Conservation (phyloP, 2,113 vertebrate species). For the Merops nubicus region DNA sequence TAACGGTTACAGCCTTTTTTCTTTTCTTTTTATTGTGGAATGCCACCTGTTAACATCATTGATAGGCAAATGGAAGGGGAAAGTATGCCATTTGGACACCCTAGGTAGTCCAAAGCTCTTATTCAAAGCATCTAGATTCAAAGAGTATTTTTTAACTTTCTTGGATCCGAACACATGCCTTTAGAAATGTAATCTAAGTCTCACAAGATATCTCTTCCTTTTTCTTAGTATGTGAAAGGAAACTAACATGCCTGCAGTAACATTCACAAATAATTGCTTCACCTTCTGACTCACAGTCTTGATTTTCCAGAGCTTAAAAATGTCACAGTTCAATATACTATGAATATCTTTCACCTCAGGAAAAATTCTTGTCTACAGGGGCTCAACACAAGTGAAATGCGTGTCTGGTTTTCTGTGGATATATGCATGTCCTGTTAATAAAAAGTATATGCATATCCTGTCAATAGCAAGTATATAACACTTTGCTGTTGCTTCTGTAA, state of each 20-base stretch:
- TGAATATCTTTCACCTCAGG: slow-evolving; percentile 4
- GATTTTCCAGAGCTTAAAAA: slow-evolving; percentile 41
- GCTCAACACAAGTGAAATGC: background rate
- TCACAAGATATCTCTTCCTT: background rate
- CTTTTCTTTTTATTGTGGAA: background rate
- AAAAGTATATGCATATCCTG: too few relatives aligned
- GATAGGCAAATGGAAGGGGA: background rate
- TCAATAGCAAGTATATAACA: background rate
- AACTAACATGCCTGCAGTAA: slow-evolving; percentile 21
- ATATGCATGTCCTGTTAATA: background rate
- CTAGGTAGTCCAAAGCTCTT: background rate
- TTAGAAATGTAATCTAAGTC: slow-evolving; percentile 7
- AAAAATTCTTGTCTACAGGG: background rate
- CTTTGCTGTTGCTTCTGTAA: background rate
- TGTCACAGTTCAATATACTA: slow-evolving; percentile 1
- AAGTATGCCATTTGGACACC: background rate
- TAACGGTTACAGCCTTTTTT: background rate
- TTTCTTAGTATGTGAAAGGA: background rate
- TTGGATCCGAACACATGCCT: background rate
- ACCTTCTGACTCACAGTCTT: slow-evolving; percentile 12
- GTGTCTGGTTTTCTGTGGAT: background rate
- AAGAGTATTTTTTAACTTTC: background rate
- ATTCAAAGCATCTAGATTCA: background rate
- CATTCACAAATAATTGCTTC: slow-evolving; percentile 41
- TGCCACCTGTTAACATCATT: background rate